These are phyloP conservation scores for Adelosebastes latens DNA, from an alignment of 2,797 vertebrate species.

Conservation along the genomic window DNA sequence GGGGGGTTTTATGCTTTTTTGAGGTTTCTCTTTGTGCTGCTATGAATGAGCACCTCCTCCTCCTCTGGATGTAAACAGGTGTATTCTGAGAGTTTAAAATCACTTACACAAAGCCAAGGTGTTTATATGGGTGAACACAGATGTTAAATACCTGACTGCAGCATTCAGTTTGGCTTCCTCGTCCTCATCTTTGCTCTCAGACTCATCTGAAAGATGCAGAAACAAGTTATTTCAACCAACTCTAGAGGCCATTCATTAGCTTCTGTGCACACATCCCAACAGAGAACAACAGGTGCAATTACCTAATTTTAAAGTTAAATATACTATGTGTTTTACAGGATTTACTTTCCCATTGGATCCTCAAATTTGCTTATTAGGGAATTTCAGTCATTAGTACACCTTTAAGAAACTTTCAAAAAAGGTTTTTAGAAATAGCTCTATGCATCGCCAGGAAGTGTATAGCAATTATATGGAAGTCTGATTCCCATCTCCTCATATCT, in stretches of 20 bases:
- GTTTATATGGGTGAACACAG: fast-evolving
- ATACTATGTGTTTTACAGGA: fast-evolving
- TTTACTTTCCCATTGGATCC: too few species aligned
- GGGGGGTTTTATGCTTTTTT: not conserved
- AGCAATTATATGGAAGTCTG: too few species aligned
- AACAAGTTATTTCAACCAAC: not conserved
- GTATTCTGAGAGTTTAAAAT: not conserved
- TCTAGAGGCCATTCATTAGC: not conserved
- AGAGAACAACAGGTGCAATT: not conserved
- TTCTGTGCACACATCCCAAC: not conserved
- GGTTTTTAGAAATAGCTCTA: too few species aligned
- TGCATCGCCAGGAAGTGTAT: too few species aligned
- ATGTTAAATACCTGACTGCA: conserved; percentile 74
- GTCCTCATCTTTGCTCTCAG: conserved; percentile 91
- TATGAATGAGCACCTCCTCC: not conserved
- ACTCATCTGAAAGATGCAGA: conserved; percentile 87
- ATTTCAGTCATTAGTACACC: too few species aligned
- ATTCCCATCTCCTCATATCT: too few species aligned
- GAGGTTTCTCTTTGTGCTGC: too few species aligned
- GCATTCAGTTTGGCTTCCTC: conserved; percentile 87
- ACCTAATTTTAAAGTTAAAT: too few species aligned
- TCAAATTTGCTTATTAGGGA: too few species aligned
- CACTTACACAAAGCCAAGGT: not conserved
- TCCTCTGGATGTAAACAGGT: not conserved
- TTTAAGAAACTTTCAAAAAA: too few species aligned